These are phyloP conservation scores for Stenotaenia linearis DNA, from an alignment of 2,888 invertebrate species.

Conservation along the genomic window DNA sequence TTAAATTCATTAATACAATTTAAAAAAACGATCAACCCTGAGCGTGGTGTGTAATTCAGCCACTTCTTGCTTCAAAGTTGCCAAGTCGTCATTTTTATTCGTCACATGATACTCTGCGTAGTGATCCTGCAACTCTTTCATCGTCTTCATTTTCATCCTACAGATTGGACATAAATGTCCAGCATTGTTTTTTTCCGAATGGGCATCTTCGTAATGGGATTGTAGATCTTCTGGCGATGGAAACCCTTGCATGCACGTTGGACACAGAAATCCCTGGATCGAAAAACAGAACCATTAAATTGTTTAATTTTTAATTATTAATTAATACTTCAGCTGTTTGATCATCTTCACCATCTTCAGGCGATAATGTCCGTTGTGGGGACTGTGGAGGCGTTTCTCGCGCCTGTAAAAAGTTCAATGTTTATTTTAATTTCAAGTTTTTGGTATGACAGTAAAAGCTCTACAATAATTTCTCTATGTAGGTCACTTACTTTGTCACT, in stretches of 20 bases:
- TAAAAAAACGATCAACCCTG: conserved; percentile 32
- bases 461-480: neutral
- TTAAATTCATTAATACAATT: neutral
- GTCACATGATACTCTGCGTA: conserved; percentile 41
- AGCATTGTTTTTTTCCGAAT: conserved; percentile 42
- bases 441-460: neutral
- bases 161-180: conserved; percentile 43
- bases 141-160: conserved; percentile 40
- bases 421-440: neutral
- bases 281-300: neutral
- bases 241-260: conserved; percentile 49
- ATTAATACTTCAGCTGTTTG: neutral
- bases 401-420: neutral
- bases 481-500: neutral
- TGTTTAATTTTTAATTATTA: neutral
- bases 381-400: conserved; percentile 7
- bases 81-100: conserved; percentile 43
- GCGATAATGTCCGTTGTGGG: neutral
- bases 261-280: conserved; percentile 51
- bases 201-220: conserved; percentile 42
- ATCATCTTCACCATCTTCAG: neutral
- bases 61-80: conserved; percentile 46
- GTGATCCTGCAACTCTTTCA: conserved; percentile 41
- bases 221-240: conserved; percentile 50
- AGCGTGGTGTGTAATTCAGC: conserved; percentile 45